Percentiles rank a stretch among this genome's conserved stretches.
phyloP scores from a whole-genome alignment of 2,797 vertebrate species.

The Rousettus madagascariensis region DNA sequence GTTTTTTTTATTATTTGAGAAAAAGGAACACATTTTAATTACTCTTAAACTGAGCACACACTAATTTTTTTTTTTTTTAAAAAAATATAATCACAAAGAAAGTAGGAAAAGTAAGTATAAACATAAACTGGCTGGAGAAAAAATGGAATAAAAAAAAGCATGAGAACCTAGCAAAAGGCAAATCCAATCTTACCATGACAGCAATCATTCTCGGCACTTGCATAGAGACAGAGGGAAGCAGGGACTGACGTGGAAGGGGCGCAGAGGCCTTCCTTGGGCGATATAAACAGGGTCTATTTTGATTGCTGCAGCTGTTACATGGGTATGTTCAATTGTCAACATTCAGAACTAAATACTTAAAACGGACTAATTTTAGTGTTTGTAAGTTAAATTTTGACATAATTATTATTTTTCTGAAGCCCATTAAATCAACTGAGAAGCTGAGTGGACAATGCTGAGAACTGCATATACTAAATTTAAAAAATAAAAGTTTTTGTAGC shows the following conservation, averaged over 20 bases:
- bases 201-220: not conserved
- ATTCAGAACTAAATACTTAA: not conserved
- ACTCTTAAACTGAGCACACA: not conserved
- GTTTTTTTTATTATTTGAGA: not conserved
- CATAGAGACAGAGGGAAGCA: not conserved
- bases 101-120: not conserved
- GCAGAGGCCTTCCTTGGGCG: not conserved
- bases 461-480: not conserved
- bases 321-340: not conserved
- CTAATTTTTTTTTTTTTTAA: not conserved
- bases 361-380: not conserved
- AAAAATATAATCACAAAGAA: not conserved
- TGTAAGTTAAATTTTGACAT: not conserved
- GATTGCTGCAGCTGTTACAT: not conserved
- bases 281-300: not conserved
- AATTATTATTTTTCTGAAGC: not conserved
- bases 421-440: not conserved
- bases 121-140: not conserved
- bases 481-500: not conserved
- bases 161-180: not conserved
- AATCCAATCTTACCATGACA: not conserved
- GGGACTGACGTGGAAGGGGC: not conserved
- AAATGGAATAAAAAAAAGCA: not conserved
- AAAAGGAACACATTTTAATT: not conserved
- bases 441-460: not conserved